Percentiles rank a stretch among this genome's conserved stretches.
Evolutionary conservation across 1,140 invertebrate species (phyloP).

Genomic region (Dendrolimus punctatus): DNA sequence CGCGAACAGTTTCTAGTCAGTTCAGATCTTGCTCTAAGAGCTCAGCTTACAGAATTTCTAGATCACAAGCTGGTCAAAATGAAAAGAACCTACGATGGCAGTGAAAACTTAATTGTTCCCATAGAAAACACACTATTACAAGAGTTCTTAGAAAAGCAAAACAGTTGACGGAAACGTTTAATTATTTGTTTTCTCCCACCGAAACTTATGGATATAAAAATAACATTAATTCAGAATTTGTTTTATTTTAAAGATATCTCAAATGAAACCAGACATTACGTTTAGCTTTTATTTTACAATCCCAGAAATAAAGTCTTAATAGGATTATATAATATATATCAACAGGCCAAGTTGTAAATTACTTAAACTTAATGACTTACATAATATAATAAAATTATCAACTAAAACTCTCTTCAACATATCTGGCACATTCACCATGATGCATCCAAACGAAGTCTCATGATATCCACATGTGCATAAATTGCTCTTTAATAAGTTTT

Average conservation of each 20-base stretch:
- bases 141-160: conserved; percentile 81
- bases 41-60: conserved; percentile 93
- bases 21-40: conserved; percentile 88
- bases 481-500: conserved; percentile 56
- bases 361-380: conserved; percentile 72
- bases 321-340: conserved; percentile 71
- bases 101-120: conserved; percentile 87
- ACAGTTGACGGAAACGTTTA: conserved; percentile 12
- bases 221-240: no score
- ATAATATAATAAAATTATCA: conserved; percentile 71
- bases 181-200: no score
- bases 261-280: conserved; percentile 44
- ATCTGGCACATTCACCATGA: conserved; percentile 64
- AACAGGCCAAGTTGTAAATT: conserved; percentile 71
- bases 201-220: no score
- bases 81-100: conserved; percentile 84
- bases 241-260: background rate
- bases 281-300: conserved; percentile 70
- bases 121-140: conserved; percentile 81
- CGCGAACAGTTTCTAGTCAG: conserved; percentile 91
- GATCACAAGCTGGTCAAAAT: conserved; percentile 93
- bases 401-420: conserved; percentile 69
- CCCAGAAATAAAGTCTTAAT: conserved; percentile 71
- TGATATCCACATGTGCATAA: conserved; percentile 64
- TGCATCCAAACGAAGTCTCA: conserved; percentile 59